These are phyloP conservation scores for Hymenopus coronatus DNA, from an alignment of 2,888 invertebrate species.

Conservation along the genomic window DNA sequence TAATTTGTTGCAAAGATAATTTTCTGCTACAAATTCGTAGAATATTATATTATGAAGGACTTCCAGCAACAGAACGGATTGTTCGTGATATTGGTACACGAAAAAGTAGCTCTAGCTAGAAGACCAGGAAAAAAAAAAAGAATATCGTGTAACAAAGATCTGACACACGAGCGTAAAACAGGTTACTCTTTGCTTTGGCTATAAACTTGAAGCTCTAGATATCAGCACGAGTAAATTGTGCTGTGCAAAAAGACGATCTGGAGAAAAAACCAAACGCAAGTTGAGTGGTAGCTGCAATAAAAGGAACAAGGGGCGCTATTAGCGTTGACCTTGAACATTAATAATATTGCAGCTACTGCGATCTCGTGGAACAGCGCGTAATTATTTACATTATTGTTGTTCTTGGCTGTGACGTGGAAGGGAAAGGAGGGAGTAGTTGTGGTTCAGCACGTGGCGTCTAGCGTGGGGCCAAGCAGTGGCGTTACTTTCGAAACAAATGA, in stretches of 20 bases:
- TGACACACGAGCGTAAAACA: background rate
- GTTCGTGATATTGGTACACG: no score
- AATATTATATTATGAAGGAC: no score
- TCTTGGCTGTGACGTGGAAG: background rate
- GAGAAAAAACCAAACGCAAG: background rate
- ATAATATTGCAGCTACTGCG: background rate
- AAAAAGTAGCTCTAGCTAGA: no score
- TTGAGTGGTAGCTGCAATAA: background rate
- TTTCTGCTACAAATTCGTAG: no score
- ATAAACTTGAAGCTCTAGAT: background rate
- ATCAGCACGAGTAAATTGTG: background rate
- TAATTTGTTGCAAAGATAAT: no score
- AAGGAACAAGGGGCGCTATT: background rate
- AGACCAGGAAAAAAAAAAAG: background rate
- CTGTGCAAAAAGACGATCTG: background rate
- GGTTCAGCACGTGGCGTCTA: background rate
- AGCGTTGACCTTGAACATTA: background rate
- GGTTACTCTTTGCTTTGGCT: background rate
- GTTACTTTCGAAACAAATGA: background rate
- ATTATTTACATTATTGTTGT: background rate
- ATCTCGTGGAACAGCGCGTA: background rate
- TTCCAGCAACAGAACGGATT: no score
- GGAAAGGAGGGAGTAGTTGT: background rate
- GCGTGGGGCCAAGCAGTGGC: background rate
- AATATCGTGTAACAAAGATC: background rate